Evolutionary conservation across 2,888 invertebrate genomes (phyloP).

Genomic region (Protodeltote pygarga): DNA sequence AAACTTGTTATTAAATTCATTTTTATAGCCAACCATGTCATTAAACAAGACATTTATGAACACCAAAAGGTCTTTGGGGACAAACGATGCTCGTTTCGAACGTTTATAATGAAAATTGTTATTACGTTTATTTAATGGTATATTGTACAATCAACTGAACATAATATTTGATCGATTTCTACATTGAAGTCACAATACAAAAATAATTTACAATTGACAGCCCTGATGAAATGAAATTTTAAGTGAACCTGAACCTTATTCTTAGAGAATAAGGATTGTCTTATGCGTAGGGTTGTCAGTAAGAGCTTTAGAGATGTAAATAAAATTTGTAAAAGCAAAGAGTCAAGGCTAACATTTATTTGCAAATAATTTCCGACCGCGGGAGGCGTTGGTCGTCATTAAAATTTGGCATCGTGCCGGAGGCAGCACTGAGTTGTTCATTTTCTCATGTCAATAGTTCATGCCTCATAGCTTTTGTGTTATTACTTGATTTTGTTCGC

Average conservation of each 20-base stretch:
- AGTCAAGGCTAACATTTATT: conserved; percentile 57
- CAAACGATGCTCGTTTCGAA: conserved; percentile 19
- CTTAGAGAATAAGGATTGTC: conserved; percentile 7
- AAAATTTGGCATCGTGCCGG: conserved; percentile 63
- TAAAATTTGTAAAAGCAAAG: conserved; percentile 43
- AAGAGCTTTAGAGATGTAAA: conserved; percentile 9
- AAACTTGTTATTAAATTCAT: conserved; percentile 12
- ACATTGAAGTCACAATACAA: conserved; percentile 23
- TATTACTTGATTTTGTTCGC: conserved; percentile 52
- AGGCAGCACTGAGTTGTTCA: conserved; percentile 51
- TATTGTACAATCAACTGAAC: conserved; percentile 36
- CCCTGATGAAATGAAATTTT: background rate
- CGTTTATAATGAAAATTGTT: conserved; percentile 45
- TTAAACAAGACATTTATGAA: conserved; percentile 27
- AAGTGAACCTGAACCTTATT: conserved; percentile 30
- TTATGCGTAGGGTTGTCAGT: conserved; percentile 15
- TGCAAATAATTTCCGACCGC: conserved; percentile 57
- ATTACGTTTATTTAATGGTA: conserved; percentile 39
- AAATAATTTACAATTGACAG: conserved; percentile 19
- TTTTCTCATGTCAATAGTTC: conserved; percentile 62
- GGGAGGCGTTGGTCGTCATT: conserved; percentile 53
- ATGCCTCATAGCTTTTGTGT: conserved; percentile 56
- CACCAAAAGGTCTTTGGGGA: conserved; percentile 24
- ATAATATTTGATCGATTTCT: conserved; percentile 46
- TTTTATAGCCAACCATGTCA: conserved; percentile 8